phyloP scores from a whole-genome alignment of 2,113 vertebrate genomes.

The Petaurus breviceps region DNA sequence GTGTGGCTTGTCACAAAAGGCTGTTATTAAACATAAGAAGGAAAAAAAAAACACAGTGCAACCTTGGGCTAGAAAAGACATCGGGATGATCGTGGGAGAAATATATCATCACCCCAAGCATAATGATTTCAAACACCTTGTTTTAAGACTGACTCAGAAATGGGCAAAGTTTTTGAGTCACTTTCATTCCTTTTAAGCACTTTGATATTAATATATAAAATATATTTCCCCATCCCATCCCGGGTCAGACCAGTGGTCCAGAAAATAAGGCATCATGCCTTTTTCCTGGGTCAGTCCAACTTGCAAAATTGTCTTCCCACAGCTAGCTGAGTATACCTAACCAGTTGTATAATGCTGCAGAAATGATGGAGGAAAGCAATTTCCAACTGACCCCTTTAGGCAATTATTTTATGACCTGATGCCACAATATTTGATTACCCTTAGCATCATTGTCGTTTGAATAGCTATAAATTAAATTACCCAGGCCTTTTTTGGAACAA shows the following conservation, averaged over 20 bases:
- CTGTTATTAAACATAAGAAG: conserved; percentile 79
- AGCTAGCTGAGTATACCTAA: conserved; percentile 48
- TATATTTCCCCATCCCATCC: conserved; percentile 59
- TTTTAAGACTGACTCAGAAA: conserved; percentile 57
- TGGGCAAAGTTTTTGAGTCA: conserved; percentile 48
- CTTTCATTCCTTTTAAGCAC: conserved; percentile 64
- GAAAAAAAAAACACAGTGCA: conserved; percentile 64
- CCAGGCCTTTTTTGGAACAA: conserved; percentile 31
- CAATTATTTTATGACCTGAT: conserved; percentile 52
- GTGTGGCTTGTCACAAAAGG: conserved; percentile 71
- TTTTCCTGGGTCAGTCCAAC: conserved; percentile 51
- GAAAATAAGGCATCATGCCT: conserved; percentile 71
- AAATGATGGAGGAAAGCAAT: conserved; percentile 51
- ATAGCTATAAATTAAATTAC: conserved; percentile 58
- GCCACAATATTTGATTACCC: conserved; percentile 55
- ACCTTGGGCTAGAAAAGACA: conserved; percentile 70
- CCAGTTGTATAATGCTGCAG: conserved; percentile 31
- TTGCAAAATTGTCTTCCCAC: conserved; percentile 60
- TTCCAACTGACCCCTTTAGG: conserved; percentile 61
- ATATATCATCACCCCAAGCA: conserved; percentile 39
- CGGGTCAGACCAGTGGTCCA: conserved; percentile 64
- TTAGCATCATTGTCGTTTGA: conserved; percentile 64
- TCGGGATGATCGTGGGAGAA: conserved; percentile 56
- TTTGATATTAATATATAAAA: conserved; percentile 60
- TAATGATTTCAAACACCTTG: conserved; percentile 67